These are phyloP conservation scores for Dinomys branickii DNA, from an alignment of 2,113 vertebrate genomes.

Conservation along the genomic window DNA sequence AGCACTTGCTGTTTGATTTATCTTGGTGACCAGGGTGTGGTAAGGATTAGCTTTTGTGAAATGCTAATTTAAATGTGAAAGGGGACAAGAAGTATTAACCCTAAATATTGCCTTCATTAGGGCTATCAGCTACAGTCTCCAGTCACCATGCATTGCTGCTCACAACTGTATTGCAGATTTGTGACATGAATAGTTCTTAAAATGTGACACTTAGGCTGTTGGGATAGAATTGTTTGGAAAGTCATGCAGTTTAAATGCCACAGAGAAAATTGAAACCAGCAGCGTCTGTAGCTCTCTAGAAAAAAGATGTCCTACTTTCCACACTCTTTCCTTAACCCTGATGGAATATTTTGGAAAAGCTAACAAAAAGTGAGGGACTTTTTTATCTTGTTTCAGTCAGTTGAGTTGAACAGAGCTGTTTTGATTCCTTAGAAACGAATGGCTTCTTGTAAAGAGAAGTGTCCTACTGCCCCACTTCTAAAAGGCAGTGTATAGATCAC, in stretches of 20 bases:
- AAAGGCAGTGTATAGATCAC: background rate
- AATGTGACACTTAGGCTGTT: background rate
- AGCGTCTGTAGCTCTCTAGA: constrained; percentile 66
- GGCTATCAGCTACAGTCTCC: background rate
- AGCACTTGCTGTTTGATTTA: background rate
- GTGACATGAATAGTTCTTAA: constrained; percentile 21
- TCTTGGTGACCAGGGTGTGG: background rate
- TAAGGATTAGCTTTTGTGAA: background rate
- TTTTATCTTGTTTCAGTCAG: background rate
- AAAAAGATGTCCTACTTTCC: constrained; percentile 64
- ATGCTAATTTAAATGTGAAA: constrained; percentile 4
- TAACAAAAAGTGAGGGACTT: background rate
- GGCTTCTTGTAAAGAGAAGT: background rate
- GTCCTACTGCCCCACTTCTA: background rate
- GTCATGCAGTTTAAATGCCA: constrained; percentile 73
- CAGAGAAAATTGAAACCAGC: constrained; percentile 78
- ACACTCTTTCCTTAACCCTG: background rate
- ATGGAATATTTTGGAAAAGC: background rate
- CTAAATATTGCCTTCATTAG: background rate
- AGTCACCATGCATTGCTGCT: background rate
- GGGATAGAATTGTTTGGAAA: constrained; percentile 32
- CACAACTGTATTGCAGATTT: background rate
- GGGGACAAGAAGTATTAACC: background rate
- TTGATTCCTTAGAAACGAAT: background rate
- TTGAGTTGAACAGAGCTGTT: background rate